Evolutionary conservation across 53 echinoderm and acorn worm species (phyloP).

Genomic region (Arbacia lixula): DNA sequence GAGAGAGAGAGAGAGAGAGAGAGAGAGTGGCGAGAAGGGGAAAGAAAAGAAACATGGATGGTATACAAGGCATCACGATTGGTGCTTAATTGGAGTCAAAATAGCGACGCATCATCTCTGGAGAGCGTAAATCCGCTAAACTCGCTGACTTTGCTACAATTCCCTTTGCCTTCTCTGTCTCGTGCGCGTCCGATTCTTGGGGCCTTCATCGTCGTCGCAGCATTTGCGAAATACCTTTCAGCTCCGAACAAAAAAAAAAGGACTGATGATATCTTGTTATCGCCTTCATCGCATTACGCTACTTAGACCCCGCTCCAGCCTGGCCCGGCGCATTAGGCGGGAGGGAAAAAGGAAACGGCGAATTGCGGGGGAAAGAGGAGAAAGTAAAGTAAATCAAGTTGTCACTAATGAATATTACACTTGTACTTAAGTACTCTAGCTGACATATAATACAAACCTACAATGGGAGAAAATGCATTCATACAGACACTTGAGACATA

Average conservation of each 20-base stretch:
- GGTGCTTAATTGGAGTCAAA: slow-evolving; percentile 24
- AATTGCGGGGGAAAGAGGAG: not conserved
- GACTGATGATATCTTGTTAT: slow-evolving; percentile 35
- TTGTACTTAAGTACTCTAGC: not conserved
- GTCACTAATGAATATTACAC: slow-evolving; percentile 31
- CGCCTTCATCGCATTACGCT: slow-evolving; percentile 44
- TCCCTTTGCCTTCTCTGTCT: not conserved
- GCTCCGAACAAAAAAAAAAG: slow-evolving; percentile 16
- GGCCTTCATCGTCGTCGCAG: not conserved
- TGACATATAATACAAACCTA: not conserved
- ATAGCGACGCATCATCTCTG: slow-evolving; percentile 43
- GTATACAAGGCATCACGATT: not conserved
- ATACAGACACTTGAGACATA: too few relatives aligned
- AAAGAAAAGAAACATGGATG: not conserved
- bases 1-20: too few relatives aligned
- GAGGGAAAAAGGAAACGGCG: not conserved
- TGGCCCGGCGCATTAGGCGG: not conserved
- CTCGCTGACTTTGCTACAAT: slow-evolving; percentile 37
- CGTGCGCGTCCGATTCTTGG: slow-evolving; percentile 13
- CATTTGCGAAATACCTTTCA: slow-evolving; percentile 25
- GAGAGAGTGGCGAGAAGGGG: too few relatives aligned
- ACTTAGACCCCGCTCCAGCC: slow-evolving; percentile 23
- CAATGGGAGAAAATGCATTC: not conserved
- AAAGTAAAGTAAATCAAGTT: slow-evolving; percentile 40
- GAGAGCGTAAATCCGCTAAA: slow-evolving; percentile 42